Base-by-base conservation (phyloP, 2,888 invertebrate genomes). In the Drosophila cracens region DNA sequence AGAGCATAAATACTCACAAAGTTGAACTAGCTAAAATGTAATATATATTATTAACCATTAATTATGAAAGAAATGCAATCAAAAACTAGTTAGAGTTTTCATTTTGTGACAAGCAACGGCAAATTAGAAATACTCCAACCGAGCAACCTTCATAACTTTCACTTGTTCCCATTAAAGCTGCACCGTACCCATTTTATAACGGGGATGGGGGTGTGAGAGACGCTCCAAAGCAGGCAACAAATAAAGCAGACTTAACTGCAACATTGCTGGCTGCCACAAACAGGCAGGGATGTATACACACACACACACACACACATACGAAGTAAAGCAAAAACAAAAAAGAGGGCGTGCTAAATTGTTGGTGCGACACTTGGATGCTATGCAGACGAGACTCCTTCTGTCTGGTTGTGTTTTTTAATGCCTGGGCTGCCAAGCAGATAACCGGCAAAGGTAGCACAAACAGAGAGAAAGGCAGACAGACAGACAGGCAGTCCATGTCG, bases 291-390 rank as follows among this genome's bases (percentile, higher is more conserved):
- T 16, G 29, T 31, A 46, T 33, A 66, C 7, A 5, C 16, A 49
- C 33, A 43, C 31, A 58, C 27, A 46, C 33, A 65, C 21, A 7
- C 13, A 36, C n/a, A 40, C n/a, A 36, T 13, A 0, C 43, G 21
- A 11, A 46, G 25, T 46, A 46, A 46, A 8, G 46, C 48, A 51
- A 33, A 51, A 11, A 52, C 16, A 43, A 56, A 57, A 66, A 70
- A 70, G 51, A 46, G 64, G 87, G 87, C 81, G 86, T 85, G 81
- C 81, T 83, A 85, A 85, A 85, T 79, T 82, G 83, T 85, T 82
- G 76, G 81, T 82, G 83, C 68, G 74, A 80, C 74, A 83, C 83
- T 76, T 72, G 66, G 59, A 66, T 66, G 62, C 67, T 57, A 71
- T 70, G 74, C 78, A 76, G 76, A 58, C 71, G 56, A 68, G 60